These are phyloP conservation scores for Drosophila mettleri DNA, from an alignment of 2,888 invertebrate species.

Conservation along the genomic window DNA sequence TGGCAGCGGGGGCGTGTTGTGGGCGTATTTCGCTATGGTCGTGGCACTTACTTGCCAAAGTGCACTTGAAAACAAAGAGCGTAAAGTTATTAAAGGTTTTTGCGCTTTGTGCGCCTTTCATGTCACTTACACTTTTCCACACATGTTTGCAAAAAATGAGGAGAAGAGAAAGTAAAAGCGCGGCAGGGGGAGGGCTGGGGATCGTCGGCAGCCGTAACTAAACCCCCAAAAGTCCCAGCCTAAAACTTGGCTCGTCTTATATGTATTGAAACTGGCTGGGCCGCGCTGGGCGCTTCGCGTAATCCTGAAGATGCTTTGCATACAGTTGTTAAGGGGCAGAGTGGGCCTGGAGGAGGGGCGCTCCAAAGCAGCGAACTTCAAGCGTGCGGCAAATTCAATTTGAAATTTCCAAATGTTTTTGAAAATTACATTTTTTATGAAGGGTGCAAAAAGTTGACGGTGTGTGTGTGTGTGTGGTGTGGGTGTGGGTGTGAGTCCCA, in stretches of 20 bases:
- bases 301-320: conserved; percentile 55
- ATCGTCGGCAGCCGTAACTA: neutral
- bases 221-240: neutral
- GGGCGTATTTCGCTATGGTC: conserved; percentile 31
- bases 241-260: conserved; percentile 22
- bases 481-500: conserved; percentile 28
- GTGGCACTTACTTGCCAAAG: conserved; percentile 51
- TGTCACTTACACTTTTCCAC: conserved; percentile 74
- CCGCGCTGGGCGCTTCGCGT: neutral
- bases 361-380: conserved; percentile 50
- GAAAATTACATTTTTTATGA: conserved; percentile 78
- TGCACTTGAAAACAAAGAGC: conserved; percentile 79
- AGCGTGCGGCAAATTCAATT: conserved; percentile 78
- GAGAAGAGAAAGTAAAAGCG: neutral
- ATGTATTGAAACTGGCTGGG: conserved; percentile 18
- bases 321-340: conserved; percentile 13
- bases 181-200: neutral
- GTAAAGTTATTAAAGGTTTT: conserved; percentile 80
- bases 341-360: too few species aligned
- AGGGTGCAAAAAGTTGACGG: conserved; percentile 57
- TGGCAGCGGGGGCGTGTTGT: neutral
- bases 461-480: too few species aligned
- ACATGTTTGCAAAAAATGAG: conserved; percentile 40
- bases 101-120: conserved; percentile 71
- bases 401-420: conserved; percentile 78